Evolutionary conservation across 1,140 invertebrate genomes (phyloP), one percentile per base, ranked within the genome.

Genomic region (Akabosia matsudoensis): DNA sequence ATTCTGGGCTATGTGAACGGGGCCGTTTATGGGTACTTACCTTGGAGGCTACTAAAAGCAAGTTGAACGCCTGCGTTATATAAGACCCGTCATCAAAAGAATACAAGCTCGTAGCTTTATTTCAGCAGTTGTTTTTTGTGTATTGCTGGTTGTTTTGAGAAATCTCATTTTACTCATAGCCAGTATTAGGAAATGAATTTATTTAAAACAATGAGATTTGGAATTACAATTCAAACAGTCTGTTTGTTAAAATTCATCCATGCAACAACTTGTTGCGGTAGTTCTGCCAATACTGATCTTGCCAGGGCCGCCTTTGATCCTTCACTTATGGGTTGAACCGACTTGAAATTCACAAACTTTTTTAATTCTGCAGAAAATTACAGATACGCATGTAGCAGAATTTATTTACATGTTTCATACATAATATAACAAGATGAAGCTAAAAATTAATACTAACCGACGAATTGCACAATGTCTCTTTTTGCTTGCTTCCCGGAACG

Each of bases 21-120:
- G 10, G 71, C 71, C 1, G 10, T 77, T 0, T 77, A 74, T 51
- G 76, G 76, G 22, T 77, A 37, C 26, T 24, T 77, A 13, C 76
- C 76, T n/a, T 77, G 54, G 54, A 74, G 24, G 30, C 1, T 77
- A 26, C 37, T 72, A 31, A 77, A 73, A 52, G 33, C 70, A 16
- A 72, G n/a, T n/a, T n/a, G n/a, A n/a, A n/a, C n/a, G n/a, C n/a
- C n/a, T n/a, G n/a, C n/a, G n/a, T n/a, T n/a, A n/a, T n/a, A n/a
- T n/a, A n/a, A n/a, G n/a, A n/a, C n/a, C n/a, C n/a, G n/a, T n/a
- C 54, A 22, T 56, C 14, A 18, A 45, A 45, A 45, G 37, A 45
- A 18, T 10, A 45, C 7, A 45, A 18, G 7, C 37, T 18, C 37
- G 37, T 10, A 45, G 37, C 7, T 45, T 7, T 18, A 45, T 45